Evolutionary conservation across 2,113 vertebrate species (phyloP).

Genomic region (Ceuthmochares aereus): DNA sequence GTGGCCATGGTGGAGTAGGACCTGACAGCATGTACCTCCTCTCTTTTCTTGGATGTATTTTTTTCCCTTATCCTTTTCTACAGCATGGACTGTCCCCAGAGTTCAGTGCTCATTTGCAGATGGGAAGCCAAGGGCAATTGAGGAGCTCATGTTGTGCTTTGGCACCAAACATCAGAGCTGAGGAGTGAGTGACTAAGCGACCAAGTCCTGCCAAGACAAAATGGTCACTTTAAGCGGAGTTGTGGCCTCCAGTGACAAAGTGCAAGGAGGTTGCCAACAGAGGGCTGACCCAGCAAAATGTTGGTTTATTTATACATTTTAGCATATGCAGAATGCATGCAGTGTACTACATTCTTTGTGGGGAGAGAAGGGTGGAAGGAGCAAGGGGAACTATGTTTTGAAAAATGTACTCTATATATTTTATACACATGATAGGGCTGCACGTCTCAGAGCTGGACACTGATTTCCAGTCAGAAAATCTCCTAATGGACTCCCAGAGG

Average conservation of each 20-base stretch:
- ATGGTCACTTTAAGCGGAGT: slow-evolving; percentile 28
- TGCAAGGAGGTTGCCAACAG: not conserved
- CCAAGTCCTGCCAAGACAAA: not conserved
- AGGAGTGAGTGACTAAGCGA: not conserved
- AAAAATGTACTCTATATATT: not conserved
- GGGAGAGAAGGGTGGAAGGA: not conserved
- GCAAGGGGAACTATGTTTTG: not conserved
- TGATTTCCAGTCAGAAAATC: not conserved
- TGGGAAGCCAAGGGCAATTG: slow-evolving; percentile 6
- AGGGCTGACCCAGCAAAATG: slow-evolving; percentile 50
- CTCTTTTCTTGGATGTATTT: not conserved
- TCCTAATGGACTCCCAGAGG: not conserved
- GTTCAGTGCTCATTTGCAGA: not conserved
- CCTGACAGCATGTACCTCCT: not conserved
- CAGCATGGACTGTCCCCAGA: not conserved
- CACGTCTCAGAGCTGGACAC: not conserved
- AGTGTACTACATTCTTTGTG: not conserved
- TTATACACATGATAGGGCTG: not conserved
- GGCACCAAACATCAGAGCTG: slow-evolving; percentile 1
- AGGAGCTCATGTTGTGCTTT: slow-evolving; percentile 5
- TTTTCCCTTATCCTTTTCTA: not conserved
- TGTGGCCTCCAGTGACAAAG: slow-evolving; percentile 46
- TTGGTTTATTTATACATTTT: slow-evolving; percentile 52
- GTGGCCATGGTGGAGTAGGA: not conserved
- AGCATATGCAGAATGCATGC: fast-evolving